Conservation (phyloP, 2,888 invertebrate genomes). For the Aproaerema taeniolella region DNA sequence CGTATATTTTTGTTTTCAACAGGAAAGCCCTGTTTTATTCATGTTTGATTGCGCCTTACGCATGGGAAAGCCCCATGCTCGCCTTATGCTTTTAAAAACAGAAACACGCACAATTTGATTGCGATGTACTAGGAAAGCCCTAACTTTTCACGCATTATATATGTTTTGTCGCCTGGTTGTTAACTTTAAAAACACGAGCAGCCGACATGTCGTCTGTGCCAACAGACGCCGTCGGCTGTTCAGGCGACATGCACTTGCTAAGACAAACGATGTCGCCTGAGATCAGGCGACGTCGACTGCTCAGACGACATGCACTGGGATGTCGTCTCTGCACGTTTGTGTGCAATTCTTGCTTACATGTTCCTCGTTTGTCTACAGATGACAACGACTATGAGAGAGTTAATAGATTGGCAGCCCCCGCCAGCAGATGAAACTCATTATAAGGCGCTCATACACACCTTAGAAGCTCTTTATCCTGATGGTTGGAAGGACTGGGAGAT, state of each 20-base stretch:
- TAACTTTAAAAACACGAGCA: background rate
- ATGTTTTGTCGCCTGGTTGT: background rate
- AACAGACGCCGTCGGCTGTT: constrained; percentile 4
- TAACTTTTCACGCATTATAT: too few species aligned
- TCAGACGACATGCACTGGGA: too few species aligned
- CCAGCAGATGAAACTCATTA: too few species aligned
- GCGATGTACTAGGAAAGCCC: too few species aligned
- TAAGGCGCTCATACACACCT: constrained; percentile 3
- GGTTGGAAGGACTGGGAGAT: constrained; percentile 7
- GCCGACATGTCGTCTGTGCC: too few species aligned
- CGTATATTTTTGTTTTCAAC: too few species aligned
- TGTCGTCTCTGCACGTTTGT: constrained; percentile 3
- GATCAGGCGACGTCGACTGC: background rate
- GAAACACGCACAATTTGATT: too few species aligned
- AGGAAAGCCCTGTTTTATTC: too few species aligned
- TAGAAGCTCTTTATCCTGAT: constrained; percentile 1
- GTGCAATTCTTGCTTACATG: background rate
- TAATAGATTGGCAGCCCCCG: too few species aligned
- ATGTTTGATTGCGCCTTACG: too few species aligned
- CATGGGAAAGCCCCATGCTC: too few species aligned
- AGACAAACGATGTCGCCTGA: background rate
- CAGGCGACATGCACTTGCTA: background rate
- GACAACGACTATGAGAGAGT: constrained; percentile 6
- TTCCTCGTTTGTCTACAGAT: constrained; percentile 4
- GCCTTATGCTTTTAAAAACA: too few species aligned